Evolutionary conservation across 2,797 vertebrate genomes (phyloP), one percentile per base, ranked within the genome.

Genomic region (Paedocypris micromegethes): DNA sequence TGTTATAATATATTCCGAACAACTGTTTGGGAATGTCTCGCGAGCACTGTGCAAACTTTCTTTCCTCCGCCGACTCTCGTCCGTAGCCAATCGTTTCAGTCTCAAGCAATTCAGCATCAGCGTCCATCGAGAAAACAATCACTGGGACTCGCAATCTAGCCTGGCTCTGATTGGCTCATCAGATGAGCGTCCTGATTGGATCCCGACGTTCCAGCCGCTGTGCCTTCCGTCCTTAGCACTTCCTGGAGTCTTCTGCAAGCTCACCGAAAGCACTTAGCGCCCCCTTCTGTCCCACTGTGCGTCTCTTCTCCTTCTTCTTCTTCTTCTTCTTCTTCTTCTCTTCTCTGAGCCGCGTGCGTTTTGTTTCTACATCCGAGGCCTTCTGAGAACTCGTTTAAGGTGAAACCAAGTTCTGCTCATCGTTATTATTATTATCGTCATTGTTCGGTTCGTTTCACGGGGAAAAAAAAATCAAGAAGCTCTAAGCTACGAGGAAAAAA

Each of bases 161-260:
- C 23, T 23, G 23, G 23, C 23, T 23, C 23, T 23, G 23, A 23
- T 23, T 88, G 75, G 71, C 77, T 71, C 76, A 72, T 73, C 69
- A 69, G 77, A 69, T 73, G 64, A 53, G 66, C 79, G 56, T 69
- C 68, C 80, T 76, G 50, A 46, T 71, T 83, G 85, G 79, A 86
- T 86, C 86, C 84, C 79, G 84, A 80, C 81, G 85, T 88, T 90
- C 83, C 87, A 78, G 85, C 90, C 89, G 88, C 86, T 79, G 90
- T 91, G 90, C 90, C 90, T 91, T 91, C 88, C 87, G 88, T 89
- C 87, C 88, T 84, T 87, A 88, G 88, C 88, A 91, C 89, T 90
- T 91, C 88, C 89, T 89, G 83, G 82, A 88, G 85, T 89, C 86
- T 87, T 90, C 87, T 89, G 85, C 88, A 88, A 86, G 86, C 83